Percentiles rank a stretch among this genome's conserved stretches.
phyloP scores from a whole-genome alignment of 2,797 vertebrate species.

The Pseudochirops cupreus region DNA sequence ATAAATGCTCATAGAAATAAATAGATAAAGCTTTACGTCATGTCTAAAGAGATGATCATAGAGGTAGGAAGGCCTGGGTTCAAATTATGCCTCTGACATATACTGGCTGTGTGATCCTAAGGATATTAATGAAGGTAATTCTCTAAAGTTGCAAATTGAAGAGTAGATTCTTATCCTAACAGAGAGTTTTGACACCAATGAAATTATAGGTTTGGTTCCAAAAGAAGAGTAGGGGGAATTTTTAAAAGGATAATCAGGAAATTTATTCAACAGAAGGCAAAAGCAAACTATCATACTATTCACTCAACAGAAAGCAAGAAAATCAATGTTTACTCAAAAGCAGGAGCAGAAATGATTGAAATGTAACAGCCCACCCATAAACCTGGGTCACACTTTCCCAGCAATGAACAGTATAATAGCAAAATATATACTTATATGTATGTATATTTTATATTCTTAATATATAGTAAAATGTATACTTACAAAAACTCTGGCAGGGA shows the following conservation, averaged over 20 bases:
- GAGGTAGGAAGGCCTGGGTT: not conserved
- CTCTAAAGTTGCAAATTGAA: not conserved
- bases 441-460: too few relatives aligned
- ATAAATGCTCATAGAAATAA: not conserved
- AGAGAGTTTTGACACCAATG: not conserved
- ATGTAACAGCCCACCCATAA: not conserved
- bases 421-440: too few relatives aligned
- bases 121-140: not conserved
- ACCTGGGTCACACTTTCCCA: not conserved
- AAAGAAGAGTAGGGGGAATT: not conserved
- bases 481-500: not conserved
- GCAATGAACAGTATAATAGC: not conserved
- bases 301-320: not conserved
- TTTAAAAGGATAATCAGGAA: not conserved
- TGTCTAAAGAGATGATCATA: not conserved
- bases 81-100: not conserved
- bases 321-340: not conserved
- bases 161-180: not conserved
- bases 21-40: not conserved
- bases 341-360: not conserved
- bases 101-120: not conserved
- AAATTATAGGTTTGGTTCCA: not conserved
- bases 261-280: not conserved
- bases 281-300: not conserved
- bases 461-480: not conserved